Evolutionary conservation across 2,888 invertebrate species (phyloP).

Genomic region (Habroteleia sp.): DNA sequence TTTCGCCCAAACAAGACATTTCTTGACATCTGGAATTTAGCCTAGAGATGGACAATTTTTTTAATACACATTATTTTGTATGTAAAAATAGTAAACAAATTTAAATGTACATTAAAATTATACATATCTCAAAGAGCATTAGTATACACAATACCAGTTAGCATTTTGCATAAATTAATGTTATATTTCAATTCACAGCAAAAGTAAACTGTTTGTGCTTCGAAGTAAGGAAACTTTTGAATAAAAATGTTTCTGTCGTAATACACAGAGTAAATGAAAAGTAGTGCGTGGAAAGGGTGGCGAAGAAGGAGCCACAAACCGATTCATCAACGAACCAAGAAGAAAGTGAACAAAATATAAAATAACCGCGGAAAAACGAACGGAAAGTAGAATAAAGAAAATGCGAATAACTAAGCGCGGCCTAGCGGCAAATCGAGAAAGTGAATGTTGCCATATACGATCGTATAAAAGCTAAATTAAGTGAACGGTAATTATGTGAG

Average conservation of each 20-base stretch:
- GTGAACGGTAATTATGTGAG: slow-evolving; percentile 59
- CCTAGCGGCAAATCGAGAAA: slow-evolving; percentile 59
- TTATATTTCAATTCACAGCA: slow-evolving; percentile 29
- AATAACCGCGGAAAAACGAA: slow-evolving; percentile 54
- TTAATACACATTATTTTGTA: too few relatives aligned
- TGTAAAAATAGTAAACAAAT: too few relatives aligned
- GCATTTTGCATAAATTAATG: slow-evolving; percentile 33
- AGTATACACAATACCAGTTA: slow-evolving; percentile 13
- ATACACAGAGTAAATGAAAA: slow-evolving; percentile 51
- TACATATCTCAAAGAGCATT: too few relatives aligned
- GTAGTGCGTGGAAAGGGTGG: slow-evolving; percentile 41
- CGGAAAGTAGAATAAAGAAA: slow-evolving; percentile 60
- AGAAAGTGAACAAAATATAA: slow-evolving; percentile 53
- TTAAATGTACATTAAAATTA: neutral
- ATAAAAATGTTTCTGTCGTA: slow-evolving; percentile 32
- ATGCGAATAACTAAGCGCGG: slow-evolving; percentile 55
- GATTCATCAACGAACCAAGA: slow-evolving; percentile 62
- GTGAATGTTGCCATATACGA: slow-evolving; percentile 53
- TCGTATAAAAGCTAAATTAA: slow-evolving; percentile 58
- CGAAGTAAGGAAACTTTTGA: slow-evolving; percentile 43
- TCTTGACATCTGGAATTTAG: too few relatives aligned
- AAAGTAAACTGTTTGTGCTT: slow-evolving; percentile 41
- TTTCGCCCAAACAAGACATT: too few relatives aligned
- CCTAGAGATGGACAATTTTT: too few relatives aligned
- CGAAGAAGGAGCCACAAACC: slow-evolving; percentile 59